Evolutionary conservation across 2,888 invertebrate genomes (phyloP).

Genomic region (Aromia moschata): DNA sequence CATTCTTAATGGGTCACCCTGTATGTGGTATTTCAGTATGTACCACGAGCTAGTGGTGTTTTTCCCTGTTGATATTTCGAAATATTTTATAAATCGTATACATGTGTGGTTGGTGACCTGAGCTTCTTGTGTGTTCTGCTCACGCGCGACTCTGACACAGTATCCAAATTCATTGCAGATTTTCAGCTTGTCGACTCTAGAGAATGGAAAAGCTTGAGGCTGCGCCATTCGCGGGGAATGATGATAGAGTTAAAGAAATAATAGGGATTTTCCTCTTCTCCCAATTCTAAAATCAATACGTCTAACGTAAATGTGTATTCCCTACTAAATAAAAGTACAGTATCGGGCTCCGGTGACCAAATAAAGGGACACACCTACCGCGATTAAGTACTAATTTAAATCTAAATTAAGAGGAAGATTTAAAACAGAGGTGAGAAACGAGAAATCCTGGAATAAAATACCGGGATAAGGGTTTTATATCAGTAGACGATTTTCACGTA

Average conservation of each 20-base stretch:
- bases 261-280: conserved; percentile 61
- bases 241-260: conserved; percentile 63
- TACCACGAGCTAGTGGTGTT: background rate
- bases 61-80: background rate
- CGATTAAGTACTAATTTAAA: no score
- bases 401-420: no score
- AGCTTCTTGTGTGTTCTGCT: conserved; percentile 47
- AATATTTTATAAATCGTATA: conserved; percentile 14
- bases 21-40: no score
- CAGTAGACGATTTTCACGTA: no score
- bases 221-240: conserved; percentile 60
- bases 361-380: no score
- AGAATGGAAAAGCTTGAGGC: conserved; percentile 61
- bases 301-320: conserved; percentile 55
- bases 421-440: no score
- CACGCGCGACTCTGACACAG: conserved; percentile 52
- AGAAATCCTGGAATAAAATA: no score
- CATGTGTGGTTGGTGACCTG: conserved; percentile 20
- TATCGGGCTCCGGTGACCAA: no score
- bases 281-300: conserved; percentile 61
- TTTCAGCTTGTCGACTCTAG: conserved; percentile 62
- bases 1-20: no score
- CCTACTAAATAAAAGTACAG: conserved; percentile 41
- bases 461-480: no score
- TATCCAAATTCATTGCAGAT: conserved; percentile 64